These are phyloP conservation scores for Seira sanloemensis DNA, from an alignment of 2,888 invertebrate species.

Conservation along the genomic window DNA sequence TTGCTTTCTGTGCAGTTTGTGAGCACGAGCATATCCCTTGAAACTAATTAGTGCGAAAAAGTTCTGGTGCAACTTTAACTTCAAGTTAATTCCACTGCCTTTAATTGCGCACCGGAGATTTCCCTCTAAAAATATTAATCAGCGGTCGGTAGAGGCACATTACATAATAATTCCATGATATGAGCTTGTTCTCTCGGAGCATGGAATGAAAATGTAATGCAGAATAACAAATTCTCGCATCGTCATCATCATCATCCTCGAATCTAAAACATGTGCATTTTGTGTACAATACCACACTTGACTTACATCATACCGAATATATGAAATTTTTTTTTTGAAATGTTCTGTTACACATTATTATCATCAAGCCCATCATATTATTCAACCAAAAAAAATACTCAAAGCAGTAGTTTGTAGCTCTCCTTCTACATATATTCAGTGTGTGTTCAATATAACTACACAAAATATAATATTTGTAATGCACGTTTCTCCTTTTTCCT, in stretches of 20 bases:
- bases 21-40: no score
- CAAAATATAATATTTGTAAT: conserved; percentile 40
- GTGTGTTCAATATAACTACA: conserved; percentile 19
- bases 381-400: neutral
- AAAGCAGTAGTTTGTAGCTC: neutral
- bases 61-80: no score
- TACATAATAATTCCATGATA: no score
- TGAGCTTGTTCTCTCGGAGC: no score
- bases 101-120: no score
- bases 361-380: conserved; percentile 5
- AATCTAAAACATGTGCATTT: conserved; percentile 40
- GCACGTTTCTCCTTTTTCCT: conserved; percentile 31
- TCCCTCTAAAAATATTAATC: no score
- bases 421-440: neutral
- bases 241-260: conserved; percentile 55
- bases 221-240: conserved; percentile 54
- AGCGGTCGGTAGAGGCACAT: no score
- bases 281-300: conserved; percentile 24
- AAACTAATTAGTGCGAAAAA: no score
- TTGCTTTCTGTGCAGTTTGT: no score
- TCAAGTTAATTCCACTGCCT: no score
- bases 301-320: neutral
- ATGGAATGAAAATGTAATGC: conserved; percentile 19
- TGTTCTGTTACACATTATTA: conserved; percentile 41
- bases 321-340: neutral